Conservation (phyloP, 35 echinoderm and acorn worm genomes). For the Hemicentrotus pulcherrimus region DNA sequence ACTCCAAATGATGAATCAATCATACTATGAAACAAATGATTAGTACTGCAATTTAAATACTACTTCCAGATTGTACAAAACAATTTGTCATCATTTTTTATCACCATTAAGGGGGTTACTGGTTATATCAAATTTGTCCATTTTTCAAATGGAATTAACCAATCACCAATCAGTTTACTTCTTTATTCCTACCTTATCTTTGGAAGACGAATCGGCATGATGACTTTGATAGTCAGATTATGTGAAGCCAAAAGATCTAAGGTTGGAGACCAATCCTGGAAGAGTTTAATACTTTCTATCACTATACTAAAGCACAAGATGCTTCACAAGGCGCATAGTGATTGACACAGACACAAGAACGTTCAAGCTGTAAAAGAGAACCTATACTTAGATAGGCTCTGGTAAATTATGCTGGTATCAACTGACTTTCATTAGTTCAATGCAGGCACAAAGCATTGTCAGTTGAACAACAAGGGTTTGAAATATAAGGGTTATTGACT, state of each 20-base stretch:
- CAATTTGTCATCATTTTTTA: no score
- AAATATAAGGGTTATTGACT: no score
- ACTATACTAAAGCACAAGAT: not conserved
- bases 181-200: not conserved
- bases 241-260: not conserved
- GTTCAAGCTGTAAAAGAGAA: not conserved
- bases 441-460: not conserved
- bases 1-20: no score
- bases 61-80: no score
- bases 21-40: no score
- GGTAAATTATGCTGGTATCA: not conserved
- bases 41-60: no score
- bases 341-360: not conserved
- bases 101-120: no score
- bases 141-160: not conserved
- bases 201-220: not conserved
- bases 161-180: no score
- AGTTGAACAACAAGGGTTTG: no score
- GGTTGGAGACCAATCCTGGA: no score
- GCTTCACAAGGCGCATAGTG: not conserved
- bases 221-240: not conserved
- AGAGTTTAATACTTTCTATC: not conserved
- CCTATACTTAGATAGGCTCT: not conserved
- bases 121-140: no score
- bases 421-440: not conserved